These are phyloP conservation scores for Acropternis orthonyx DNA, from an alignment of 2,797 vertebrate species.

Conservation along the genomic window DNA sequence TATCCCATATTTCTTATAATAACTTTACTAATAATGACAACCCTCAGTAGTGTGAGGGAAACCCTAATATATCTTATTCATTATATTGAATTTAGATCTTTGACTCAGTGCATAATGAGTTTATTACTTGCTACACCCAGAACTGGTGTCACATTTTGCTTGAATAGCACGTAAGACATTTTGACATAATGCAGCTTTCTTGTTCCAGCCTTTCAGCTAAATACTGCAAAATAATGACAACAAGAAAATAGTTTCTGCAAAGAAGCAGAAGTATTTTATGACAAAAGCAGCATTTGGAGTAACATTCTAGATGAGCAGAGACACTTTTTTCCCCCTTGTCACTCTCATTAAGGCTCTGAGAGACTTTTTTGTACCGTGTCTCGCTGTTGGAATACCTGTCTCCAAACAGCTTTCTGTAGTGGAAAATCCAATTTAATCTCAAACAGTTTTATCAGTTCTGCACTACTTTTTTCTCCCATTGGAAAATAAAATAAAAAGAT, in stretches of 20 bases:
- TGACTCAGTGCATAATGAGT: background rate
- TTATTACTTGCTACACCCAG: background rate
- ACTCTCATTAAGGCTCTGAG: constrained; percentile 67
- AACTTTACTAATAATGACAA: background rate
- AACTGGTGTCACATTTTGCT: constrained; percentile 21
- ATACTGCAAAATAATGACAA: constrained; percentile 17
- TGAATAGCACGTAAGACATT: background rate
- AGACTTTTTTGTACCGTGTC: constrained; percentile 39
- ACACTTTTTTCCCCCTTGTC: constrained; percentile 20
- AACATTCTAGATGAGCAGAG: constrained; percentile 24
- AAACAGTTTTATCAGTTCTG: constrained; percentile 69
- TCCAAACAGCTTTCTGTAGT: constrained; percentile 69
- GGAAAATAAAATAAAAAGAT: constrained; percentile 73
- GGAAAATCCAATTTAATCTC: constrained; percentile 77
- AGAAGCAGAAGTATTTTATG: constrained; percentile 32
- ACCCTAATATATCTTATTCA: background rate
- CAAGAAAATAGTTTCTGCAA: constrained; percentile 47
- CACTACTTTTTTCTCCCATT: constrained; percentile 65
- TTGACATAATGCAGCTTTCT: constrained; percentile 57
- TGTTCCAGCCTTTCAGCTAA: constrained; percentile 41
- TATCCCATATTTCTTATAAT: background rate
- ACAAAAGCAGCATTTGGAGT: constrained; percentile 50
- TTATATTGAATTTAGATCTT: background rate
- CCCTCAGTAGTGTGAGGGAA: background rate
- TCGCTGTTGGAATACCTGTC: constrained; percentile 39